These are phyloP conservation scores for Conus canariensis DNA, from an alignment of 2,888 invertebrate species.

Conservation along the genomic window DNA sequence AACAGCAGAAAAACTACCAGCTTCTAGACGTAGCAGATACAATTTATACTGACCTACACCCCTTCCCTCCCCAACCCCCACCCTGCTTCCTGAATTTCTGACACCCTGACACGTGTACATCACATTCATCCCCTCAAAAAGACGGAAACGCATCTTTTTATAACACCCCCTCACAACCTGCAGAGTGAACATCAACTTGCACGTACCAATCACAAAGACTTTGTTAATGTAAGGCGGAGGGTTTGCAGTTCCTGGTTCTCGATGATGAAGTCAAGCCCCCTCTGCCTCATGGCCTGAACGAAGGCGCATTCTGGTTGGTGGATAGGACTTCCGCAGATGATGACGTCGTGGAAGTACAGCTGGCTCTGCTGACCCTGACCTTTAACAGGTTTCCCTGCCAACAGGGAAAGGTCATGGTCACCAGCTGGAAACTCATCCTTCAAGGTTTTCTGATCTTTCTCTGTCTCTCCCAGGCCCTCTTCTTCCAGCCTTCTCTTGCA, in stretches of 20 bases:
- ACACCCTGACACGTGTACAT: too few relatives aligned
- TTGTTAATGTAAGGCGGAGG: slow-evolving; percentile 28
- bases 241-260: neutral
- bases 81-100: too few relatives aligned
- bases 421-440: neutral
- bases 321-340: slow-evolving; percentile 35
- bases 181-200: too few relatives aligned
- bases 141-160: too few relatives aligned
- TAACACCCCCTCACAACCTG: too few relatives aligned
- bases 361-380: neutral
- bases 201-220: slow-evolving; percentile 25
- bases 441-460: neutral
- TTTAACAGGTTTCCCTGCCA: neutral
- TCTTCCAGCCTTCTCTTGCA: neutral
- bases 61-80: too few relatives aligned
- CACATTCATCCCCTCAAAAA: too few relatives aligned
- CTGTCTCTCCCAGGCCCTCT: neutral
- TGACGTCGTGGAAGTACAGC: slow-evolving; percentile 30
- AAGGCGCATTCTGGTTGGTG: slow-evolving; percentile 34
- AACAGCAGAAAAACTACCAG: too few relatives aligned
- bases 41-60: too few relatives aligned
- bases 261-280: neutral
- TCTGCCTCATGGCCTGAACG: neutral
- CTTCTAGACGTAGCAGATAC: too few relatives aligned
- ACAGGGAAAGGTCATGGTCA: neutral